These are phyloP conservation scores for Dione juno DNA, from an alignment of 2,888 invertebrate genomes.

Conservation along the genomic window DNA sequence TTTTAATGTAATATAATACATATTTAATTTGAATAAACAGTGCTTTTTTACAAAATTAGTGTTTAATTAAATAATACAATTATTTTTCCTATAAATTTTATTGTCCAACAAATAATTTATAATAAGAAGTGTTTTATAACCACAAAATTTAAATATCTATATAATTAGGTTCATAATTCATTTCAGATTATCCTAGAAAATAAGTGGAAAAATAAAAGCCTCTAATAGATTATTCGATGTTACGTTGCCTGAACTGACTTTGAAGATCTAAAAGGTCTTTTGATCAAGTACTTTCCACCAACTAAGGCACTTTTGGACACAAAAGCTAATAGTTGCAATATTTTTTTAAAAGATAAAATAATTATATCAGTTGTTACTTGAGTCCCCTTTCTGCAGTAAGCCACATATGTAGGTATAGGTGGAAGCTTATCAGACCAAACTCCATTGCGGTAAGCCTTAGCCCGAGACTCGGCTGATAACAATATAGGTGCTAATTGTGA, in stretches of 20 bases:
- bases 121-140: slow-evolving; percentile 54
- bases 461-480: slow-evolving; percentile 70
- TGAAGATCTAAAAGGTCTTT: slow-evolving; percentile 57
- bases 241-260: slow-evolving; percentile 71
- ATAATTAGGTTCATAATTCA: slow-evolving; percentile 58
- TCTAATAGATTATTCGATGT: slow-evolving; percentile 43
- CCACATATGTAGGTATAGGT: slow-evolving; percentile 66
- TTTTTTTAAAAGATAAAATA: slow-evolving; percentile 57
- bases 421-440: slow-evolving; percentile 77
- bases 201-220: slow-evolving; percentile 20
- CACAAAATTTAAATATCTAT: slow-evolving; percentile 53
- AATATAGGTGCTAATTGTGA: slow-evolving; percentile 68
- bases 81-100: slow-evolving; percentile 53
- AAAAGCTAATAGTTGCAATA: slow-evolving; percentile 56
- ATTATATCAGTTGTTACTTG: slow-evolving; percentile 55
- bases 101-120: slow-evolving; percentile 70
- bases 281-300: slow-evolving; percentile 48
- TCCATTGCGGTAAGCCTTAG: slow-evolving; percentile 70
- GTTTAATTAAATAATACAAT: slow-evolving; percentile 34
- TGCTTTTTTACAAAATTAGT: slow-evolving; percentile 71
- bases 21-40: slow-evolving; percentile 83
- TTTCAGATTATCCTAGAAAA: slow-evolving; percentile 51
- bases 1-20: slow-evolving; percentile 80
- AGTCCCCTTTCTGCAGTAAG: slow-evolving; percentile 71
- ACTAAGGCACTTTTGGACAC: slow-evolving; percentile 61